Conservation (phyloP, 64 coral and sea anemone species). For the Platygyra sinensis region DNA sequence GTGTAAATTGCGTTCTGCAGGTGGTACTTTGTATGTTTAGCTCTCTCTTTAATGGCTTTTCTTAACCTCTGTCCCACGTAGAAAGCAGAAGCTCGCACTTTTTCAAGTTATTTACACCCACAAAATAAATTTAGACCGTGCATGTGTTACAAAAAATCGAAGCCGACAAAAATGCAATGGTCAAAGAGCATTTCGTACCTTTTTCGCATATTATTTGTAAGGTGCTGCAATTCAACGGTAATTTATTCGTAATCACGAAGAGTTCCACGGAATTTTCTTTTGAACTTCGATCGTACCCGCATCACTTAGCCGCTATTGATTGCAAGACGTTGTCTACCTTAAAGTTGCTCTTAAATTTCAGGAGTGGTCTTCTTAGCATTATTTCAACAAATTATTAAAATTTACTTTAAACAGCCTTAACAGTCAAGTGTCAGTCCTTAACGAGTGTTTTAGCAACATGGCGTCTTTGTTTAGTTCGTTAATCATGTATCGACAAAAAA, state of each 20-base stretch:
- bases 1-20: background rate
- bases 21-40: background rate
- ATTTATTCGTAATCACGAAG: background rate
- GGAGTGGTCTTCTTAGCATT: background rate
- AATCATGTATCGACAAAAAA: background rate
- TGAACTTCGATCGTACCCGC: background rate
- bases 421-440: conserved; percentile 5
- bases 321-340: background rate
- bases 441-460: background rate
- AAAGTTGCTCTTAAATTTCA: background rate
- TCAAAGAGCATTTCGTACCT: no score
- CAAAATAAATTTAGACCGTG: background rate
- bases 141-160: background rate
- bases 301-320: background rate
- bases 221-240: background rate
- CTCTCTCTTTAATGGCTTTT: conserved; percentile 15
- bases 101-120: background rate
- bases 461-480: background rate
- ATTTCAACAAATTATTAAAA: no score
- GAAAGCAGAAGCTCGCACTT: background rate
- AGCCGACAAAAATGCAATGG: background rate
- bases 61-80: background rate
- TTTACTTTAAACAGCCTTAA: background rate
- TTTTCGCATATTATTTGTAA: no score
- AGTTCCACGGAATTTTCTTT: background rate